These are phyloP conservation scores for Rutilus rutilus DNA, from an alignment of 2,113 vertebrate species.

Conservation along the genomic window DNA sequence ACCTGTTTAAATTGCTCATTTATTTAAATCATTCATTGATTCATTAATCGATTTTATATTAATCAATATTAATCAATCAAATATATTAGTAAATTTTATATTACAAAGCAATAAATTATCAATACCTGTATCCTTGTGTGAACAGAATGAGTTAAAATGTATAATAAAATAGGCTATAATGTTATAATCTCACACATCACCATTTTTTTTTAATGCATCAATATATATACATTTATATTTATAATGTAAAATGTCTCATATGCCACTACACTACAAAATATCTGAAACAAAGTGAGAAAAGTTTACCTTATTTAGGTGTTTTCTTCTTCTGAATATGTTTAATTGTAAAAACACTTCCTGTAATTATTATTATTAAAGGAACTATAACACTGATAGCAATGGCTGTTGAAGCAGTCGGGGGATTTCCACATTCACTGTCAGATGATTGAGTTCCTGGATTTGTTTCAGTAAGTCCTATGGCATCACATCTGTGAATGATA, in stretches of 20 bases:
- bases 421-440: constrained; percentile 4
- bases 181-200: too few species aligned
- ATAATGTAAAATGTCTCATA: background rate
- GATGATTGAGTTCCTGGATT: constrained; percentile 9
- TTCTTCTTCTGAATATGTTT: background rate
- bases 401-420: background rate
- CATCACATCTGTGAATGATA: constrained; percentile 10
- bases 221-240: background rate
- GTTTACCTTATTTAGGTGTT: background rate
- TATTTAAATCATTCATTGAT: too few species aligned
- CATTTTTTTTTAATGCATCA: too few species aligned
- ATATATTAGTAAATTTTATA: too few species aligned
- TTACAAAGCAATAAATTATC: too few species aligned
- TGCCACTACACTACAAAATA: background rate
- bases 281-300: background rate
- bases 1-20: too few species aligned
- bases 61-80: too few species aligned
- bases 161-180: too few species aligned
- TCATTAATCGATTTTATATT: too few species aligned
- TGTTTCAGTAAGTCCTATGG: constrained; percentile 4
- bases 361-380: background rate
- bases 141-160: background rate
- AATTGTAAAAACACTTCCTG: background rate
- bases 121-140: background rate
- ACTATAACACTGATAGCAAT: background rate